These are phyloP conservation scores for Dicaeum eximium DNA, from an alignment of 2,113 vertebrate species.

Conservation along the genomic window DNA sequence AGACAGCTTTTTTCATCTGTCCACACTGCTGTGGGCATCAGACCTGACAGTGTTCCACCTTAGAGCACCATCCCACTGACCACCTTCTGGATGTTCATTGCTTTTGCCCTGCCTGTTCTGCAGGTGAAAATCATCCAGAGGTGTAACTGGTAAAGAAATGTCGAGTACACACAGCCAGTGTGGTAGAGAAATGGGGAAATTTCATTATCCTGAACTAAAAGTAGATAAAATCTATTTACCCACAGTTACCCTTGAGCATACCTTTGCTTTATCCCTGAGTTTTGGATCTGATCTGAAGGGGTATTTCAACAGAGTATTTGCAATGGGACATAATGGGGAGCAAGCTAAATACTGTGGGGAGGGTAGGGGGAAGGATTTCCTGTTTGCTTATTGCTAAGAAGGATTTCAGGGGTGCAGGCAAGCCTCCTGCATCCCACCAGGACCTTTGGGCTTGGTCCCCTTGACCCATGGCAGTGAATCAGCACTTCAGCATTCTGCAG, in stretches of 20 bases:
- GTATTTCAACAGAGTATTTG: background rate
- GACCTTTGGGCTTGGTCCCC: background rate
- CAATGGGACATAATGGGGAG: background rate
- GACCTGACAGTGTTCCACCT: background rate
- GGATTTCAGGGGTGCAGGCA: background rate
- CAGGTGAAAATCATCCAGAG: background rate
- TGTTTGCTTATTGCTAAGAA: background rate
- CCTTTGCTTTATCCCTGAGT: background rate
- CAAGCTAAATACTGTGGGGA: background rate
- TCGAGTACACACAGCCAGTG: background rate
- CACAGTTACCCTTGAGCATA: background rate
- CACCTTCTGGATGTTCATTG: fast-evolving
- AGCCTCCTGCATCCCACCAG: background rate
- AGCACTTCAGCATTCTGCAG: background rate
- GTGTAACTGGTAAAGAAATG: background rate
- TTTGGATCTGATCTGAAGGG: background rate
- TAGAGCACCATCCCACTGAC: background rate
- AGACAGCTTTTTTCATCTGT: background rate
- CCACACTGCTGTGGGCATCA: background rate
- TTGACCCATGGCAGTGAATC: background rate
- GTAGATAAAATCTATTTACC: background rate
- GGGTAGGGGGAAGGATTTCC: background rate
- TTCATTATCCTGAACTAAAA: background rate
- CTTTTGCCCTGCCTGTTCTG: background rate
- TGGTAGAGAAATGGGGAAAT: background rate